Percentiles rank a stretch among this genome's conserved stretches.
These are phyloP conservation scores for Molossus alvarezi DNA, from an alignment of 2,797 vertebrate genomes.

Conservation along the genomic window DNA sequence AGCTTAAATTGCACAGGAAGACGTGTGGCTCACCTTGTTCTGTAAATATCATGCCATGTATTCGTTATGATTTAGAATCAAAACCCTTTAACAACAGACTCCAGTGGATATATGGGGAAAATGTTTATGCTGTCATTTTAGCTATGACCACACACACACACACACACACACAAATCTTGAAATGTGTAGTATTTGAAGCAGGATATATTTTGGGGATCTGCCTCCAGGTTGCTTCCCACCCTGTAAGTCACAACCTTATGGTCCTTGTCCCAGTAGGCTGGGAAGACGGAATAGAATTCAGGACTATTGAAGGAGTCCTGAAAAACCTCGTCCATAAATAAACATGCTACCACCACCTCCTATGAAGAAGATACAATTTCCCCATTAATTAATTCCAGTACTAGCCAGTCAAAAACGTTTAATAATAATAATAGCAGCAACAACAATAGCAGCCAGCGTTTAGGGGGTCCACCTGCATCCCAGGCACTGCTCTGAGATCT, in stretches of 20 bases:
- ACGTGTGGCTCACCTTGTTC: background rate
- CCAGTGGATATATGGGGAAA: background rate
- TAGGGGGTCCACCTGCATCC: background rate
- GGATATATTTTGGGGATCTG: background rate
- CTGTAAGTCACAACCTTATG: background rate
- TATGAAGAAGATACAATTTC: constrained; percentile 16
- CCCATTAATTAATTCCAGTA: background rate
- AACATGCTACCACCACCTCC: background rate
- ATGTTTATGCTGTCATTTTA: background rate
- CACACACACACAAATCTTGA: background rate
- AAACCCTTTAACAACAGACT: constrained; percentile 33
- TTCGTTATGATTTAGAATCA: background rate
- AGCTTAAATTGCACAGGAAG: background rate
- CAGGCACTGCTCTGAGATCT: background rate
- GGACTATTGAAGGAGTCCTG: background rate
- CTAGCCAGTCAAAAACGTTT: background rate
- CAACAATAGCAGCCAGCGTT: no score
- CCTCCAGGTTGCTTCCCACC: background rate
- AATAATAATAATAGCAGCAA: background rate
- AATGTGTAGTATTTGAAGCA: background rate
- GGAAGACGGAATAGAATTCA: background rate
- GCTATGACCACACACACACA: background rate
- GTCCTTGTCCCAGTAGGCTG: background rate
- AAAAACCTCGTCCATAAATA: background rate
- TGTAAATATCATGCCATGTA: constrained; percentile 14